Percentiles rank a stretch among this genome's conserved stretches.
Evolutionary conservation across 2,797 vertebrate species (phyloP).

Genomic region (Halcyon badia): DNA sequence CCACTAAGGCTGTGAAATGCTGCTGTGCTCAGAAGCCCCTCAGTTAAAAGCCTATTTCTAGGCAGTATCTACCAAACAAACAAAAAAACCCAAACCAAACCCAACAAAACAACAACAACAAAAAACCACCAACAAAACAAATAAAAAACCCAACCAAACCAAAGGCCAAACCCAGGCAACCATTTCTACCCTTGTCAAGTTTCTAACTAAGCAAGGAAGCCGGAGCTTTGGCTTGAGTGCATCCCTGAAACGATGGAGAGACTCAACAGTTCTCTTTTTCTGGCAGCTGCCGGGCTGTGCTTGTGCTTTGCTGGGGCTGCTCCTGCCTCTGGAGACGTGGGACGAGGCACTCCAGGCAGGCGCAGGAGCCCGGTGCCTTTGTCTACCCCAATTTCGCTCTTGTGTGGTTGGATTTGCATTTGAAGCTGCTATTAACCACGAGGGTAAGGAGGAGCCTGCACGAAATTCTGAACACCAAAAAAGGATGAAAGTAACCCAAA

Average conservation of each 20-base stretch:
- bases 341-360: not conserved
- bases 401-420: slow-evolving; percentile 72
- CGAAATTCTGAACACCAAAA: slow-evolving; percentile 39
- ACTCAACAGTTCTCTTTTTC: not conserved
- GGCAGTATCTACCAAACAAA: not conserved
- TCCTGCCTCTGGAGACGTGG: not conserved
- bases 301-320: not conserved
- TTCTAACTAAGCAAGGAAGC: not conserved
- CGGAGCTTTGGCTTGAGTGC: not conserved
- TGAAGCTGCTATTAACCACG: slow-evolving; percentile 60
- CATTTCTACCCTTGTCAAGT: not conserved
- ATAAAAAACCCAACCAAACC: no score
- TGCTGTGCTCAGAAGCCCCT: not conserved
- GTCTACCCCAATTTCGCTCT: slow-evolving; percentile 4
- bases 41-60: not conserved
- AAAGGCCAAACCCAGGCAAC: not conserved
- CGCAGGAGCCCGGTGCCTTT: slow-evolving; percentile 22
- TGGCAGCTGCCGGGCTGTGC: not conserved
- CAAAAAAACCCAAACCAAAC: no score
- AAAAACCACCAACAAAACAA: not conserved
- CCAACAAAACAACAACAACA: no score
- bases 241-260: not conserved
- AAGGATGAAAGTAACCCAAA: slow-evolving; percentile 12
- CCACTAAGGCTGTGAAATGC: not conserved
- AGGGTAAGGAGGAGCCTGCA: slow-evolving; percentile 19